A percentile compares a stretch with the other conserved stretches of the same genome.
phyloP scores from a whole-genome alignment of 1,140 invertebrate genomes.

The Diorhabda elongata region DNA sequence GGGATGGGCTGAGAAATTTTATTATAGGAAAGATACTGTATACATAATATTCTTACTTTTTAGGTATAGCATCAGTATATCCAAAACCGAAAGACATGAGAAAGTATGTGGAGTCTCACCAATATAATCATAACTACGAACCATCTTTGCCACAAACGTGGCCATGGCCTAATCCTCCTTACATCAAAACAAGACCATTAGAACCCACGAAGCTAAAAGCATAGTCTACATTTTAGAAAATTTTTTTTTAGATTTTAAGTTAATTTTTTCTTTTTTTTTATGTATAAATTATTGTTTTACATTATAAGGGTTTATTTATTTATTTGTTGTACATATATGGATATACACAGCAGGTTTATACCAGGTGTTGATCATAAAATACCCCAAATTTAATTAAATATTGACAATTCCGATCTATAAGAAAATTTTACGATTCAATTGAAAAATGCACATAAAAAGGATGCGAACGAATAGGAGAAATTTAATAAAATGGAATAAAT shows the following conservation, averaged over 20 bases:
- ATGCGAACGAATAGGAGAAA: too few species aligned
- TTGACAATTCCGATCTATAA: too few species aligned
- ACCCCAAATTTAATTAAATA: too few species aligned
- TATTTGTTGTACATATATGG: not conserved
- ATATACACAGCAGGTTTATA: too few species aligned
- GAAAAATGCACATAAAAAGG: too few species aligned
- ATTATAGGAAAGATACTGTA: too few species aligned
- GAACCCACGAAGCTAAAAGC: conserved; percentile 42
- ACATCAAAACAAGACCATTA: conserved; percentile 53
- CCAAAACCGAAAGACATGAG: conserved; percentile 75
- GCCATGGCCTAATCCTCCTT: conserved; percentile 62
- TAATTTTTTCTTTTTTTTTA: conserved; percentile 11
- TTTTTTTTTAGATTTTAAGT: conserved; percentile 8
- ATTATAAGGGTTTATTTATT: not conserved
- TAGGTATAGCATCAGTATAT: conserved; percentile 78
- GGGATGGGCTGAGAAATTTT: too few species aligned
- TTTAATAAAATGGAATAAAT: too few species aligned
- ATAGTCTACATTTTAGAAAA: conserved; percentile 11
- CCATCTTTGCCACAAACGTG: conserved; percentile 71
- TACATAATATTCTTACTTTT: conserved; percentile 24
- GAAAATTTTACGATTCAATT: too few species aligned
- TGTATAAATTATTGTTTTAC: conserved; percentile 10
- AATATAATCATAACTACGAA: conserved; percentile 78
- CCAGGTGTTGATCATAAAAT: too few species aligned
- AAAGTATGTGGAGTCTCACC: conserved; percentile 66